A percentile compares a stretch with the other conserved stretches of the same genome.
These are phyloP conservation scores for Scaptomyza polygonia DNA, from an alignment of 2,888 invertebrate genomes.

Conservation along the genomic window DNA sequence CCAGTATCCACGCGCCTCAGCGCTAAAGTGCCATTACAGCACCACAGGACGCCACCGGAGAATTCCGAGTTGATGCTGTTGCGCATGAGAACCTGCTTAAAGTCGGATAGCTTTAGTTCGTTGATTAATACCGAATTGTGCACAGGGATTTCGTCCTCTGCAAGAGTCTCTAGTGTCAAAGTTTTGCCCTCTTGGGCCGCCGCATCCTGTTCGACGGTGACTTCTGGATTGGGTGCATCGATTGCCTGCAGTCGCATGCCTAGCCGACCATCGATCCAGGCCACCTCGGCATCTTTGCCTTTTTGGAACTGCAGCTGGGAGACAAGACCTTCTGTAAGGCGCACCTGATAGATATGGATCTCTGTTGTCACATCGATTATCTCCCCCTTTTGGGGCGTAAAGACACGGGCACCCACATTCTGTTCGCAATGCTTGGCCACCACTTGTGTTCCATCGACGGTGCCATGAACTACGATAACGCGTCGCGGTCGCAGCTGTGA, in stretches of 20 bases:
- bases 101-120: conserved; percentile 95
- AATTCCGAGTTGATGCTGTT: conserved; percentile 93
- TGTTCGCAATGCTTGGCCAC: conserved; percentile 89
- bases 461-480: conserved; percentile 91
- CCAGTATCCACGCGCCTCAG: conserved; percentile 96
- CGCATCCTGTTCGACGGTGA: conserved; percentile 73
- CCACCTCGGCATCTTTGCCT: conserved; percentile 95
- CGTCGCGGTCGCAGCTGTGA: conserved; percentile 92
- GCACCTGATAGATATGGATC: conserved; percentile 98
- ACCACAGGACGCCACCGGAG: conserved; percentile 95
- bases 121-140: conserved; percentile 96
- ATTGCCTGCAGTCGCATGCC: conserved; percentile 87
- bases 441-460: conserved; percentile 88
- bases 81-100: conserved; percentile 91
- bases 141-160: conserved; percentile 86
- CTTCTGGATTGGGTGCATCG: conserved; percentile 83
- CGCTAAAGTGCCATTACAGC: conserved; percentile 95
- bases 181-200: conserved; percentile 86
- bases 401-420: conserved; percentile 90
- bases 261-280: conserved; percentile 95
- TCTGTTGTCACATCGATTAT: conserved; percentile 97
- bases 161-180: conserved; percentile 89
- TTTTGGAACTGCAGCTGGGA: conserved; percentile 93
- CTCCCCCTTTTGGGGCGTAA: conserved; percentile 92
- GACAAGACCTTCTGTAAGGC: conserved; percentile 95